Percentiles rank a stretch among this genome's conserved stretches.
Evolutionary conservation across 2,797 vertebrate species (phyloP).

Genomic region (Miichthys miiuy): DNA sequence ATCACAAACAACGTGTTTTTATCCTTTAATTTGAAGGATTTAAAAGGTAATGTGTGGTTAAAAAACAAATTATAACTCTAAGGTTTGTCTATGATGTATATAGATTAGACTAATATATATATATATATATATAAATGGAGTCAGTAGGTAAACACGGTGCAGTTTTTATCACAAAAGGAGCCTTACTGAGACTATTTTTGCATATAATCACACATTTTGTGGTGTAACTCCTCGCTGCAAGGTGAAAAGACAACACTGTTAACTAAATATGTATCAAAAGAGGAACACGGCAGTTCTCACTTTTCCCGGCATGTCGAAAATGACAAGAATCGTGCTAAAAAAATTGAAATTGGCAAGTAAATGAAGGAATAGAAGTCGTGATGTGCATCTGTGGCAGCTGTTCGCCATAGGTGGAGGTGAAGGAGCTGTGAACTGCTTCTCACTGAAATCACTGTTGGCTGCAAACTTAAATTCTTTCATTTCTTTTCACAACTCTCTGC

Average conservation of each 20-base stretch:
- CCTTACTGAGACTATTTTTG: not conserved
- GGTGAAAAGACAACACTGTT: not conserved
- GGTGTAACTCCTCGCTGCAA: not conserved
- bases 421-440: not conserved
- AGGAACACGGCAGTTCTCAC: not conserved
- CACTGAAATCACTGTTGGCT: constrained; percentile 14
- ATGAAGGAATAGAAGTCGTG: not conserved
- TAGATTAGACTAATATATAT: not conserved
- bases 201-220: constrained; percentile 1
- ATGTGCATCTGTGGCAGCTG: not conserved
- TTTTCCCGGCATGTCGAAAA: not conserved
- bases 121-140: not conserved
- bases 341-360: not conserved
- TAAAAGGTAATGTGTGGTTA: not conserved
- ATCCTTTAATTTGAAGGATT: not conserved
- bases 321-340: not conserved
- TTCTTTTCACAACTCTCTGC: not conserved
- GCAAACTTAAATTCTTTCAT: constrained; percentile 10
- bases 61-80: not conserved
- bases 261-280: not conserved
- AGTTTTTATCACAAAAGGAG: not conserved
- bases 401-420: not conserved
- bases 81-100: not conserved
- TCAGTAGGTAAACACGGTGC: not conserved
- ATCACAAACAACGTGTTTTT: not conserved